Base-by-base conservation (phyloP, 1,140 invertebrate species). In the Camponotus pennsylvanicus region DNA sequence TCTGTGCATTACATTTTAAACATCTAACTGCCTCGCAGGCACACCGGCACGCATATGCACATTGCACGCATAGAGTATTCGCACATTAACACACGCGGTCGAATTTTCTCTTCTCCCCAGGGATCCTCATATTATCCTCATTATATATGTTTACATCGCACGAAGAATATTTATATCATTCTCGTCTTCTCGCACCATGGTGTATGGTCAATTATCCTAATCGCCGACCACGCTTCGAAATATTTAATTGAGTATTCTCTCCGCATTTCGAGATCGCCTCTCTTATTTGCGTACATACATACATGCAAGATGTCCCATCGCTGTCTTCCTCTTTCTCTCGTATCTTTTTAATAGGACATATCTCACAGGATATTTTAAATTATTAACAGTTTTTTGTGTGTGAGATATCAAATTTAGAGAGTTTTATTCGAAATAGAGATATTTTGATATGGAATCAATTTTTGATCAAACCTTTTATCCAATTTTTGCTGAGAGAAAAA, bases 181-280 rank as follows among this genome's bases (percentile, higher is more conserved):
- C n/a, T 75, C 69, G 40, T 32, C 34, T 73, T 55, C 40, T 73
- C 40, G 57, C 79, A 42, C 69, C 55, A 61, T 83, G n/a, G 67
- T 73, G 37, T 73, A 83, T 83, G 79, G 69, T 83, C 69, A 83
- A 49, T 83, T 83, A 83, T 55, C 55, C 79, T 83, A 83, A 63
- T 83, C 55, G 32, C 79, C n/a, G 69, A 52, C 27, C 45, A 55
- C 55, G 15, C 69, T 83, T 82, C 69, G 79, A 73, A 57, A 83
- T 82, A 75, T 61, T 83, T 73, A 73, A 82, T 71, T 59, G 79
- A 83, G 79, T 75, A 75, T 52, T 52, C 49, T 52, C 9, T 63
- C 40, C 69, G 55, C 40, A 27, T 52, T 34, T n/a, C 45, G 37
- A 40, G 34, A 55, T 82, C 52, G 34, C 52, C n/a, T 55, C 27